Conservation (phyloP, 1,140 invertebrate species). For the Dendroctonus ponderosae region DNA sequence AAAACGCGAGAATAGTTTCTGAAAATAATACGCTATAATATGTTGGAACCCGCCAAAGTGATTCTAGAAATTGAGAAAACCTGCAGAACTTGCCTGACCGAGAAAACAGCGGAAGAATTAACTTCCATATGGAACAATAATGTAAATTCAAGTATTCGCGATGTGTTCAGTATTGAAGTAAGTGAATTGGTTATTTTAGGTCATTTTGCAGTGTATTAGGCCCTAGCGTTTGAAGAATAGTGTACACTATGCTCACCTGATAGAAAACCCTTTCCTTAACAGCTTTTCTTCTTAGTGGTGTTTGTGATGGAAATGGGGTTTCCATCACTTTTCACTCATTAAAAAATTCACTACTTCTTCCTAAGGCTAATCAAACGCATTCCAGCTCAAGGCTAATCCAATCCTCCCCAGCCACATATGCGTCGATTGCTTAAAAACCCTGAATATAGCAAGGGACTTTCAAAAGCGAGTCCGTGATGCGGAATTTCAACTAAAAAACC, state of each 20-base stretch:
- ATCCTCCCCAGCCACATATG: conserved; percentile 40
- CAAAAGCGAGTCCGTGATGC: conserved; percentile 40
- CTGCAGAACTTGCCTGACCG: conserved; percentile 43
- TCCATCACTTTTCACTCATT: too few species aligned
- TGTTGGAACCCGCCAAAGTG: conserved; percentile 21
- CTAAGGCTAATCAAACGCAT: too few species aligned
- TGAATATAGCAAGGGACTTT: conserved; percentile 38
- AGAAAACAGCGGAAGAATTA: conserved; percentile 40
- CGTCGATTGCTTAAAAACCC: conserved; percentile 36
- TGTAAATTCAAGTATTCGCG: conserved; percentile 26
- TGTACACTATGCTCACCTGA: conserved; percentile 7
- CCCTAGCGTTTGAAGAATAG: too few species aligned
- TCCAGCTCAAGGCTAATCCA: neutral
- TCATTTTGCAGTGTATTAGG: too few species aligned
- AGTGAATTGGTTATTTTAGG: too few species aligned
- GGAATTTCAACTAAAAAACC: conserved; percentile 36
- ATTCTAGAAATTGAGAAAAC: conserved; percentile 34
- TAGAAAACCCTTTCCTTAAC: too few species aligned
- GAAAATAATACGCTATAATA: conserved; percentile 7
- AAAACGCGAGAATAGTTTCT: neutral
- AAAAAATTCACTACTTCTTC: too few species aligned
- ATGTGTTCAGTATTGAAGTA: too few species aligned
- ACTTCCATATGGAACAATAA: conserved; percentile 37
- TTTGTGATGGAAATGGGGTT: too few species aligned
- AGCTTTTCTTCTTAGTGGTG: too few species aligned